Evolutionary conservation across 2,113 vertebrate genomes (phyloP).

Genomic region (Syngnathus floridae): DNA sequence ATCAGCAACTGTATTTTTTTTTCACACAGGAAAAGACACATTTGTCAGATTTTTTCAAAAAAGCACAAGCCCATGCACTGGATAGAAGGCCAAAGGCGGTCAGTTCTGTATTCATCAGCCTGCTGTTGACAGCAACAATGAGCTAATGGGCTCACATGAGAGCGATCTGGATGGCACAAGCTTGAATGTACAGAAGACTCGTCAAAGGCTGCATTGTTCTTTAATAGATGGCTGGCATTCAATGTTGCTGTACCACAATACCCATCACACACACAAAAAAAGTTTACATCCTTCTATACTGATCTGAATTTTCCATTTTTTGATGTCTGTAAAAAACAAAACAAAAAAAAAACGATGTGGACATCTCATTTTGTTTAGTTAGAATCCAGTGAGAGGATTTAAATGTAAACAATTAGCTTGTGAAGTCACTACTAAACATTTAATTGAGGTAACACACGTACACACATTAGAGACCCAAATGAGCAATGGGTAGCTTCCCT

Average conservation of each 20-base stretch:
- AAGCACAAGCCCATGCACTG: conserved; percentile 23
- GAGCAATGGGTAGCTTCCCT: not conserved
- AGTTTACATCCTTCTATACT: conserved; percentile 7
- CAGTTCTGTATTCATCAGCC: conserved; percentile 41
- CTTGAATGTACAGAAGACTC: conserved; percentile 27
- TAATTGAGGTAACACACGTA: not conserved
- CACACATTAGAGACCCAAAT: not conserved
- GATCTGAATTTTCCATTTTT: conserved; percentile 33
- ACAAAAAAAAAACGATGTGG: conserved; percentile 5
- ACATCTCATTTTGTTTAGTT: conserved; percentile 23
- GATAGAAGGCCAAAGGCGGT: conserved; percentile 53
- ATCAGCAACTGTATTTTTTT: conserved; percentile 23
- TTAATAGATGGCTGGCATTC: conserved; percentile 55
- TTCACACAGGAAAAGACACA: conserved; percentile 43
- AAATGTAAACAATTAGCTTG: conserved; percentile 34
- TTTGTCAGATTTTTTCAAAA: conserved; percentile 41
- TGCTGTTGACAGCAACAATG: conserved; percentile 48
- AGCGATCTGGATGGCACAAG: conserved; percentile 48
- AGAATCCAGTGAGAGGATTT: conserved; percentile 18
- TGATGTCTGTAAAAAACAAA: conserved; percentile 18
- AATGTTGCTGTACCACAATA: conserved; percentile 18
- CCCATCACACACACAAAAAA: conserved; percentile 11
- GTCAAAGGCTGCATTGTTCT: conserved; percentile 45
- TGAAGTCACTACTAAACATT: not conserved
- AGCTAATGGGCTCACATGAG: conserved; percentile 58